Conservation (phyloP, 2,888 invertebrate genomes). For the Clostera curtula region DNA sequence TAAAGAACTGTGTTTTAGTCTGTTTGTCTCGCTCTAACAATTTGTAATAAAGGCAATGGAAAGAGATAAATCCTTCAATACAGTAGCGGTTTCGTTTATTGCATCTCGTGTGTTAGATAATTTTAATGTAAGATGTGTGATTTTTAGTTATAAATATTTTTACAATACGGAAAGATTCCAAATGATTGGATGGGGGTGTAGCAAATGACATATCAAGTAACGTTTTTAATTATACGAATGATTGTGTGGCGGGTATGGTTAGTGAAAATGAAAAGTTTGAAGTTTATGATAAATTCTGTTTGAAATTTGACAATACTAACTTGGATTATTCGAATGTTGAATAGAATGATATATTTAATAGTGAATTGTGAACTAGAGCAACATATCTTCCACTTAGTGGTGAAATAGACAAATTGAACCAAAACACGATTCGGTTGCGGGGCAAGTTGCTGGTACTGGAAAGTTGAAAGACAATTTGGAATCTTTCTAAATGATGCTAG, state of each 20-base stretch:
- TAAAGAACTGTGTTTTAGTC: constrained; percentile 33
- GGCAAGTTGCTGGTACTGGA: constrained; percentile 15
- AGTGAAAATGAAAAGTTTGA: constrained; percentile 42
- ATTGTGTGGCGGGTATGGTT: constrained; percentile 44
- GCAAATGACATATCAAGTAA: constrained; percentile 72
- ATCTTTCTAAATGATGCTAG: constrained; percentile 72
- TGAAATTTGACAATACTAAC: constrained; percentile 63
- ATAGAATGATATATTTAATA: constrained; percentile 64
- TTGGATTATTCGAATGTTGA: constrained; percentile 59
- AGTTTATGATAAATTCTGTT: constrained; percentile 45
- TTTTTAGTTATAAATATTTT: constrained; percentile 62
- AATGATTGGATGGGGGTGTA: constrained; percentile 57
- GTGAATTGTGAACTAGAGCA: constrained; percentile 57
- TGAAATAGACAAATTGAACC: constrained; percentile 31
- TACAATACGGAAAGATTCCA: constrained; percentile 69
- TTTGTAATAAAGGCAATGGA: constrained; percentile 7
- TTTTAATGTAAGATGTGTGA: constrained; percentile 62
- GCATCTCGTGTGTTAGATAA: constrained; percentile 53
- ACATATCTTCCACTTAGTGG: constrained; percentile 72
- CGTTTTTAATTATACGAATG: constrained; percentile 54
- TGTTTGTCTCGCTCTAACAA: constrained; percentile 17
- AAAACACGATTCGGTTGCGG: constrained; percentile 10
- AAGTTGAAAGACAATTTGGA: constrained; percentile 52
- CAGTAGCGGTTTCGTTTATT: constrained; percentile 22
- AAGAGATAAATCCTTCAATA: constrained; percentile 14